Conservation (phyloP, 2,888 invertebrate species). For the Lepidocyrtoides sp. region DNA sequence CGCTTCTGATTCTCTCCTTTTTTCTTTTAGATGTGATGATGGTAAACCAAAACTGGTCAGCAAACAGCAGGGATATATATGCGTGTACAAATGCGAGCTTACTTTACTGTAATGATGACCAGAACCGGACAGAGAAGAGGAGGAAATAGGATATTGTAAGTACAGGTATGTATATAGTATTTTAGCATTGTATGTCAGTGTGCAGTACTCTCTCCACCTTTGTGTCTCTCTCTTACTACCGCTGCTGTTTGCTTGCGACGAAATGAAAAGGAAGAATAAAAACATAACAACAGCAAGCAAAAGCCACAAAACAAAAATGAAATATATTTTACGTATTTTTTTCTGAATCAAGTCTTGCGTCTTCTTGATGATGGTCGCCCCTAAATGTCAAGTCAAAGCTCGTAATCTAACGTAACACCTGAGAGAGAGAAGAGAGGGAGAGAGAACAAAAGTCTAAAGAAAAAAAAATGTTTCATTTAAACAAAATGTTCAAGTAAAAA, state of each 20-base stretch:
- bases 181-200: not conserved
- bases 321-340: constrained; percentile 23
- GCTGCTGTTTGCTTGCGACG: not conserved
- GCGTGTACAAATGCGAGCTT: not conserved
- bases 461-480: constrained; percentile 42
- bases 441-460: constrained; percentile 32
- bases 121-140: not conserved
- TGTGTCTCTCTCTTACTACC: not conserved
- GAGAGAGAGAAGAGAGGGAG: constrained; percentile 31
- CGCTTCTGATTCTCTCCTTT: constrained; percentile 14
- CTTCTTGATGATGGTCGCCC: constrained; percentile 50
- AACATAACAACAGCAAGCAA: not conserved
- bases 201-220: constrained; percentile 1
- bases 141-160: constrained; percentile 15
- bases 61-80: constrained; percentile 18
- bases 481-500: constrained; percentile 53
- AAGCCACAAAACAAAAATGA: constrained; percentile 54
- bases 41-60: constrained; percentile 54
- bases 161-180: not conserved
- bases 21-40: not conserved
- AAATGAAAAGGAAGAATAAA: not conserved
- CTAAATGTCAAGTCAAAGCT: constrained; percentile 82
- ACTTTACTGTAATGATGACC: not conserved
- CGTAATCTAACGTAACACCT: constrained; percentile 81
- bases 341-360: constrained; percentile 52